These are phyloP conservation scores for Passer montanus DNA, from an alignment of 2,113 vertebrate species.

Conservation along the genomic window DNA sequence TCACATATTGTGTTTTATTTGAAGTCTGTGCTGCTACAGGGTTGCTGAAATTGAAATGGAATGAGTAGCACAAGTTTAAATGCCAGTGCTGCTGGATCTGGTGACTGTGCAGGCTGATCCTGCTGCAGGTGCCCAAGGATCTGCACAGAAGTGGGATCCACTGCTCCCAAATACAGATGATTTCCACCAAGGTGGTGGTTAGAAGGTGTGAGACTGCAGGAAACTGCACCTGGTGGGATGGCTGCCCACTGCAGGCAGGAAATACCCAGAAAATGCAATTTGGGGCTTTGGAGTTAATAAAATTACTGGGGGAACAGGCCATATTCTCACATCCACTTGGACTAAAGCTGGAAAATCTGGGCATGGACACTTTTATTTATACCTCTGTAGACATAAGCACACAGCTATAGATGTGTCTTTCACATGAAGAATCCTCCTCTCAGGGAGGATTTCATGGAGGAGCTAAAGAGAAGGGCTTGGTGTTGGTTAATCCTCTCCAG, in stretches of 20 bases:
- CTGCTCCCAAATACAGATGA: not conserved
- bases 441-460: not conserved
- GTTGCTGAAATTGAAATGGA: not conserved
- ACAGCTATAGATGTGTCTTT: not conserved
- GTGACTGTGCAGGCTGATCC: not conserved
- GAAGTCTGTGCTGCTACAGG: fast-evolving
- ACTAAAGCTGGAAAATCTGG: not conserved
- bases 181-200: not conserved
- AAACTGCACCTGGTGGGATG: not conserved
- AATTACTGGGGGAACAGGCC: not conserved
- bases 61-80: not conserved
- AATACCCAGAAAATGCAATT: not conserved
- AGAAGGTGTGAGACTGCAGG: not conserved
- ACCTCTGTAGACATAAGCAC: not conserved
- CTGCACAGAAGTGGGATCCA: not conserved
- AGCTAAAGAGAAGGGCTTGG: not conserved
- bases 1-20: not conserved
- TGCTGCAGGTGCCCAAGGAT: not conserved
- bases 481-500: not conserved
- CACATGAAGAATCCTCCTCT: not conserved
- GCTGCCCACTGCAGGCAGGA: not conserved
- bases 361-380: not conserved
- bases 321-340: not conserved
- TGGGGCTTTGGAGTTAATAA: not conserved
- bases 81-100: not conserved